Evolutionary conservation across 2,888 invertebrate species (phyloP).

Genomic region (Buathra laborator): DNA sequence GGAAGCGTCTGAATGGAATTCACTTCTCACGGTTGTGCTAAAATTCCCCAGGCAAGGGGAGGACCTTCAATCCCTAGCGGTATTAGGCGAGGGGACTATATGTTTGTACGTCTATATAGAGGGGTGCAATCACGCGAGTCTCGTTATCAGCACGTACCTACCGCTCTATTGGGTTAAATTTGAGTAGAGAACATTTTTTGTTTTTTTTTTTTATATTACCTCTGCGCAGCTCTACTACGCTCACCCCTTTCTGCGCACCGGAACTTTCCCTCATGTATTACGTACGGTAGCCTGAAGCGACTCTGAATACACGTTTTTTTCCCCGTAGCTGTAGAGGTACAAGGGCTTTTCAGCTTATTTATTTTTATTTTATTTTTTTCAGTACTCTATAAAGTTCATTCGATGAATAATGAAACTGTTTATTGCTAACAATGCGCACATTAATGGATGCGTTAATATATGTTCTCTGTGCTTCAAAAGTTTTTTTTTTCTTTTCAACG

Average conservation of each 20-base stretch:
- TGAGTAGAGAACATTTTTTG: slow-evolving; percentile 35
- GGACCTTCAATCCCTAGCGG: slow-evolving; percentile 16
- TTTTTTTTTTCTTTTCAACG: background rate
- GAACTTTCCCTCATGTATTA: slow-evolving; percentile 17
- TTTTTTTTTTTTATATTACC: slow-evolving; percentile 7
- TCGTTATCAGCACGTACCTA: slow-evolving; percentile 42
- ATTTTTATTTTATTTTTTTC: background rate
- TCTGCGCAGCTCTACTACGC: slow-evolving; percentile 17
- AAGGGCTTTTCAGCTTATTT: background rate
- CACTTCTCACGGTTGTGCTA: slow-evolving; percentile 30
- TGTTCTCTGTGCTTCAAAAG: slow-evolving; percentile 32
- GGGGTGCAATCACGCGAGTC: slow-evolving; percentile 43
- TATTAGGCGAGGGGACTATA: slow-evolving; percentile 14
- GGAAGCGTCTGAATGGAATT: background rate
- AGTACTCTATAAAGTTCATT: slow-evolving; percentile 20
- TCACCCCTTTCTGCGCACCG: background rate
- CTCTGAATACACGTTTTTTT: slow-evolving; percentile 25
- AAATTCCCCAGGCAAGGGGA: slow-evolving; percentile 10
- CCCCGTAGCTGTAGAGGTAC: background rate
- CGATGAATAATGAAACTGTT: slow-evolving; percentile 21
- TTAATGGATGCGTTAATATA: background rate
- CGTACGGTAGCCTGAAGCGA: slow-evolving; percentile 6
- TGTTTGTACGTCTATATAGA: slow-evolving; percentile 36
- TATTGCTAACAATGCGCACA: background rate
- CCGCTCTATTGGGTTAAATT: slow-evolving; percentile 31